Evolutionary conservation across 2,113 vertebrate species (phyloP), one percentile per base, ranked within the genome.

Genomic region (Sander vitreus): DNA sequence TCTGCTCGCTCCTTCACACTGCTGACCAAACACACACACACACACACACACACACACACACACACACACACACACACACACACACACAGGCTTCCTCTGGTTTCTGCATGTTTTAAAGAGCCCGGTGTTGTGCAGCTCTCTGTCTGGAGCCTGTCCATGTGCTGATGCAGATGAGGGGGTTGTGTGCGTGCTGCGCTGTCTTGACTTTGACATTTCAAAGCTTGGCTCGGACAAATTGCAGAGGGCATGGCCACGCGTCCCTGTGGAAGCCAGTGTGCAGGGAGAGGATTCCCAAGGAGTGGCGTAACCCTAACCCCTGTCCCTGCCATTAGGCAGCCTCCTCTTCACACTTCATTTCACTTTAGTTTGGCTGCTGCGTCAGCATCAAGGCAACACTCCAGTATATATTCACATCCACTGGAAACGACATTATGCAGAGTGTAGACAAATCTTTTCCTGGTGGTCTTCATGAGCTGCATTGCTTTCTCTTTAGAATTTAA

Each of bases 171-270:
- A 91, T 72, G 57, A 75, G 48, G 9, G 25, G 2, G 64, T 67
- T 62, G 69, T 65, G 67, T 69, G 67, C 59, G 21, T 43, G 33
- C 76, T 78, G 55, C 69, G 25, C 60, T 79, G 74, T 78, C 63
- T 73, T 65, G 78, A 65, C 65, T 78, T 65, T 92, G 91, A 92
- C 89, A 91, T 93, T 93, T 91, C 6, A 6, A 72, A 80, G 73
- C 63, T 66, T 65, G 85, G 84, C 81, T 78, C 36, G 0, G 71
- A 25, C 60, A 67, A 30, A 84, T 76, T 79, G 59, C 83, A 85
- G 87, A 83, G 78, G 85, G 54, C 58, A 80, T 77, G 80, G 58
- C 18, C 58, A 57, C 33, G 50, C 33, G 14, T 87, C 81, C 91
- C 91, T 60, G 68, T 63, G 83, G 87, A 85, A 83, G 65, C 39